A percentile compares a stretch with the other conserved stretches of the same genome.
These are phyloP conservation scores for Periophthalmus modestus DNA, from an alignment of 2,113 vertebrate species.

Conservation along the genomic window DNA sequence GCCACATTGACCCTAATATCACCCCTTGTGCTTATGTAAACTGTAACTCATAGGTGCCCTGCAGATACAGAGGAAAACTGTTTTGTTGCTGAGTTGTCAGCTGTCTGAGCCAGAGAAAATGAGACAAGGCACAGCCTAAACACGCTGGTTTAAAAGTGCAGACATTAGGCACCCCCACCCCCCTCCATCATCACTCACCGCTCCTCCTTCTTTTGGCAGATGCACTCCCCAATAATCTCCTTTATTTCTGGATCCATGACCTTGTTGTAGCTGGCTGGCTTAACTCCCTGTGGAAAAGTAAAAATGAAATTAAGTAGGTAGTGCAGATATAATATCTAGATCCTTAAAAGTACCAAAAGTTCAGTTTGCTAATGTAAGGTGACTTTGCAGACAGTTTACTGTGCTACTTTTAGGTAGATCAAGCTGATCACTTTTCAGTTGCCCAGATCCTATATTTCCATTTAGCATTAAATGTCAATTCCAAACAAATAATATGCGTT, in stretches of 20 bases:
- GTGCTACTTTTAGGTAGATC: background rate
- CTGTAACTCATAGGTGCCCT: conserved; percentile 27
- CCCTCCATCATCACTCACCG: conserved; percentile 86
- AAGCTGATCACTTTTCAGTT: background rate
- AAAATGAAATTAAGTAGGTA: background rate
- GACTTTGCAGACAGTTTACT: no score
- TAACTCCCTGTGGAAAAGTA: conserved; percentile 84
- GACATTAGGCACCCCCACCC: conserved; percentile 18
- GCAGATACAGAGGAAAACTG: conserved; percentile 37
- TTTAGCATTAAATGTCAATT: background rate
- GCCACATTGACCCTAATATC: conserved; percentile 14
- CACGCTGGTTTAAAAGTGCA: conserved; percentile 25
- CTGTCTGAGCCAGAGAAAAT: conserved; percentile 39
- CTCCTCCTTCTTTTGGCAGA: conserved; percentile 96
- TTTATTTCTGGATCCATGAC: conserved; percentile 94
- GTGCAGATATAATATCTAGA: background rate
- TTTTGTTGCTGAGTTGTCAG: conserved; percentile 44
- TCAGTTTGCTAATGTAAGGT: no score
- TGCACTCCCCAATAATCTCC: conserved; percentile 96
- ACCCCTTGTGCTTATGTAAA: conserved; percentile 39
- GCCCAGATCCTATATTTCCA: no score
- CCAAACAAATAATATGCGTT: background rate
- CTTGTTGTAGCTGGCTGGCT: conserved; percentile 95
- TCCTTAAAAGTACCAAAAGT: background rate
- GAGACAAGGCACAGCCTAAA: conserved; percentile 19